phyloP scores from a whole-genome alignment of 2,113 vertebrate species.

The Actinemys pallida region DNA sequence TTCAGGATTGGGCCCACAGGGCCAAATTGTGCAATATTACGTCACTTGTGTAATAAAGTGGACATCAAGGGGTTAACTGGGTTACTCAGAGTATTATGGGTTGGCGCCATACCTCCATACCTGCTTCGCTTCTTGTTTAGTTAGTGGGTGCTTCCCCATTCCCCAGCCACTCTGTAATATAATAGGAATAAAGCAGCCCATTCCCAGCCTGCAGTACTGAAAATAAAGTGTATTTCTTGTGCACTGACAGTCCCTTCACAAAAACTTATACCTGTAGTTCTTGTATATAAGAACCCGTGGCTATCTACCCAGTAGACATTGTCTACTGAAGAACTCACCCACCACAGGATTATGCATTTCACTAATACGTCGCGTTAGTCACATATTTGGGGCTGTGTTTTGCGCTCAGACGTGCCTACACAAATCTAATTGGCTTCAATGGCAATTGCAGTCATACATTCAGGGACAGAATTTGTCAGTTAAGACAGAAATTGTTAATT shows the following conservation, averaged over 20 bases:
- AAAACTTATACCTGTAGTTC: accelerated
- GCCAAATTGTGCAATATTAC: no score
- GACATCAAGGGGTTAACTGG: neutral
- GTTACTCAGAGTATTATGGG: neutral
- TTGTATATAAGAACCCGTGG: neutral
- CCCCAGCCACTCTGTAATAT: neutral
- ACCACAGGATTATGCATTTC: neutral
- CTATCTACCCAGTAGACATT: accelerated
- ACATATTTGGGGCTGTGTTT: neutral
- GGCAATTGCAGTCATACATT: slow-evolving; percentile 29
- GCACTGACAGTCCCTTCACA: neutral
- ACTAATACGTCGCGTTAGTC: neutral
- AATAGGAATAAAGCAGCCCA: neutral
- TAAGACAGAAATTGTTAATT: slow-evolving; percentile 12
- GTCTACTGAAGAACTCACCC: neutral
- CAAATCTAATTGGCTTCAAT: slow-evolving; percentile 12
- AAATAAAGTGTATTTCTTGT: neutral
- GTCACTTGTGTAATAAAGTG: no score
- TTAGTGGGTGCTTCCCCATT: neutral
- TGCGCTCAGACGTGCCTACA: slow-evolving; percentile 36
- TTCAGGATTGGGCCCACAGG: accelerated
- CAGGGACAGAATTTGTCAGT: slow-evolving; percentile 31
- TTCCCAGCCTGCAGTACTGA: neutral
- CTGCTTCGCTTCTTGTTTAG: neutral
- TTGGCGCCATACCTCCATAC: neutral